Percentiles rank a stretch among this genome's conserved stretches.
Evolutionary conservation across 35 echinoderm and acorn worm species (phyloP).

Genomic region (Chiridota heheva): DNA sequence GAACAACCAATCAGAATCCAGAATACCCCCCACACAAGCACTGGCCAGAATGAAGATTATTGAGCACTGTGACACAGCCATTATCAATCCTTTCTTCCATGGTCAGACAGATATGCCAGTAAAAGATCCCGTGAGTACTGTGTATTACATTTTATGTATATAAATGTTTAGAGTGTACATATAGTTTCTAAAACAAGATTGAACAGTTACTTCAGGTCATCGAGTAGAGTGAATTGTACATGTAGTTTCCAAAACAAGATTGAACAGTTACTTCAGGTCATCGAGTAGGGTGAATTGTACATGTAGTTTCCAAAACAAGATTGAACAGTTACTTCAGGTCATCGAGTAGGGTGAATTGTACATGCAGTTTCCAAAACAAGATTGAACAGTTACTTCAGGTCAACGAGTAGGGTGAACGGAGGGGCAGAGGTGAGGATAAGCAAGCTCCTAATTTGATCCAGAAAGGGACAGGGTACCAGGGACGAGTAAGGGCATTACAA

Average conservation of each 20-base stretch:
- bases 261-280: not conserved
- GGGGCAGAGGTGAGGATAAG: no score
- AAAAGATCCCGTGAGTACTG: conserved; percentile 76
- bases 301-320: not conserved
- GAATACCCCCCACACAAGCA: conserved; percentile 71
- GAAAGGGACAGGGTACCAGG: no score
- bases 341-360: not conserved
- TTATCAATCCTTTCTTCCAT: conserved; percentile 91
- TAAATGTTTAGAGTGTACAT: not conserved
- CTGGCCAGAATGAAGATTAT: conserved; percentile 89
- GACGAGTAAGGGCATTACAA: no score
- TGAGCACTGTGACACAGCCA: conserved; percentile 72
- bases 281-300: not conserved
- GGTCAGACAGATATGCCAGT: conserved; percentile 70
- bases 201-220: not conserved
- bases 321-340: not conserved
- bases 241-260: not conserved
- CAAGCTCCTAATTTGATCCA: no score
- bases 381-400: not conserved
- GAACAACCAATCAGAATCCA: conserved; percentile 52
- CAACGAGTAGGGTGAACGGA: not conserved
- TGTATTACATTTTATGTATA: not conserved
- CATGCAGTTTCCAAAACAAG: not conserved
- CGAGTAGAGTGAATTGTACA: not conserved
- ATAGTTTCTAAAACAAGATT: not conserved